Base-by-base conservation (phyloP, 1,140 invertebrate genomes). In the Plodia interpunctella region DNA sequence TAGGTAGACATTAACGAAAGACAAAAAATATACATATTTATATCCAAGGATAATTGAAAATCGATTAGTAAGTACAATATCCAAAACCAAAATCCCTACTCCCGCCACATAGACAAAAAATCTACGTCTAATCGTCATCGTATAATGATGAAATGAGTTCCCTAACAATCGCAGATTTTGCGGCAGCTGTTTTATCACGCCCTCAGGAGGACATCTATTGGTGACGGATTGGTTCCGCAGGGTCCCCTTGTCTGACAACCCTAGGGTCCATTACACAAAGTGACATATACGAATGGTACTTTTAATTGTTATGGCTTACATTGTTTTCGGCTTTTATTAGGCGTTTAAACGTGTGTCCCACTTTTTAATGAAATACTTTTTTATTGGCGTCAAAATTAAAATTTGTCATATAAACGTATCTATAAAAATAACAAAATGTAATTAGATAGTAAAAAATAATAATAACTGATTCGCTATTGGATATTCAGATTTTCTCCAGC, bases 161-260 rank as follows among this genome's bases (percentile, higher is more conserved):
- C 78, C 76, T 80, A 83, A 84, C 80, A 81, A 72, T 76, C 81
- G 77, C 82, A 85, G 84, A 85, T 74, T 82, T 85, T 77, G 75
- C 53, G 60, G 70, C 83, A 83, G 81, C 84, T 84, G 84, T 75
- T 60, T 25, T 17, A 30, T 63, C 60, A 68, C 63, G 72, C 80
- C 72, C 38, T 44, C 38, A 6, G 15, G 5, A 38, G 5, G 2
- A 5, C 38, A 44, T 4, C 38, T 15, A 87, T 84, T 86, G 83
- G 81, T 75, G 78, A 80, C 76, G 76, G 77, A 84, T 84, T 85
- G 64, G 80, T 77, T 75, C 60, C 77, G 68, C 66, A 50, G 68
- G 73, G 76, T 70, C 85, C 81, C 77, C 72, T 65, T 6, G 38
- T 57, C 55, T 80, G 78, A 80, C 78, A 80, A 83, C 70, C 62